Evolutionary conservation across 1,140 invertebrate genomes (phyloP).

Genomic region (Cotesia typhae): DNA sequence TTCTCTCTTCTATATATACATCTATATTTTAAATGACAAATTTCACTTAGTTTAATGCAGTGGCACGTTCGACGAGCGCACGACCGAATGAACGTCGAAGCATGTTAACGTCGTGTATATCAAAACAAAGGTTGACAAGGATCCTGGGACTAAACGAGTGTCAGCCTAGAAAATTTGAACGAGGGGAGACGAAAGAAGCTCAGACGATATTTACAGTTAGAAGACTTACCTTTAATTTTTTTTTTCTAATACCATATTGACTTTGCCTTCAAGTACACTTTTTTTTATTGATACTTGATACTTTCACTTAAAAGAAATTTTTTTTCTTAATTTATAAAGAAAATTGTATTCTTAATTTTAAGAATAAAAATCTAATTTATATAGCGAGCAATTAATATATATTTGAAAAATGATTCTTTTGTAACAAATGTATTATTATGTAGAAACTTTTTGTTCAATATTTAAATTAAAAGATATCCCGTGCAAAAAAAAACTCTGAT

Average conservation of each 20-base stretch:
- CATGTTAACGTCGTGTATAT: slow-evolving; percentile 49
- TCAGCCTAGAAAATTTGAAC: slow-evolving; percentile 41
- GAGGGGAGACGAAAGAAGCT: slow-evolving; percentile 28
- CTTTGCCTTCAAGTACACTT: slow-evolving; percentile 12
- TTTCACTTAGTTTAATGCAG: slow-evolving; percentile 38
- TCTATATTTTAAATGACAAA: slow-evolving; percentile 10
- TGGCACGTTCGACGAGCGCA: slow-evolving; percentile 38
- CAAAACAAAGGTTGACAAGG: slow-evolving; percentile 44
- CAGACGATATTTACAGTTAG: slow-evolving; percentile 6
- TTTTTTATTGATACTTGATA: too few relatives aligned
- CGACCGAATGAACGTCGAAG: slow-evolving; percentile 41
- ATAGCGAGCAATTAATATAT: too few relatives aligned
- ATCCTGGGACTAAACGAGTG: slow-evolving; percentile 34
- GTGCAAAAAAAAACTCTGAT: too few relatives aligned
- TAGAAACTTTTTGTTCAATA: too few relatives aligned
- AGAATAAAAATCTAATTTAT: too few relatives aligned
- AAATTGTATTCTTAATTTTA: too few relatives aligned
- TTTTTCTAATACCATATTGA: slow-evolving; percentile 10
- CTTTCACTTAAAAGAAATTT: too few relatives aligned
- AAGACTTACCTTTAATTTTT: slow-evolving; percentile 39
- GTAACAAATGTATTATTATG: too few relatives aligned
- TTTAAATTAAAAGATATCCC: too few relatives aligned
- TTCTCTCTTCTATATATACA: too few relatives aligned
- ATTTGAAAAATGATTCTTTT: too few relatives aligned
- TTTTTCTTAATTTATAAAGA: too few relatives aligned